Evolutionary conservation across 2,113 vertebrate species (phyloP).

Genomic region (Microcebus tavaratra): DNA sequence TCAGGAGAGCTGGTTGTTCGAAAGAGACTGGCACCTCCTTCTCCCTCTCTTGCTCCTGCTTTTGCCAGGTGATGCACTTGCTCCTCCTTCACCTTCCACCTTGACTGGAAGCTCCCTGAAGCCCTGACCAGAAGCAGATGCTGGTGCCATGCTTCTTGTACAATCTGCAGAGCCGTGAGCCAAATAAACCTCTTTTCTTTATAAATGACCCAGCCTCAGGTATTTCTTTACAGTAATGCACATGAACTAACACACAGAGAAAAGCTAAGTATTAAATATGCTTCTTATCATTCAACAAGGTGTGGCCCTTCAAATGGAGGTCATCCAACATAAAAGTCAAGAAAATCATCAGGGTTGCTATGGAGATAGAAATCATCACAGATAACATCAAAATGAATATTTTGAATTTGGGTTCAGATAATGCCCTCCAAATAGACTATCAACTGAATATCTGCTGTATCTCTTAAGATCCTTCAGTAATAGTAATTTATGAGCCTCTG

Average conservation of each 20-base stretch:
- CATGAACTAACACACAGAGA: not conserved
- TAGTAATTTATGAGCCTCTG: not conserved
- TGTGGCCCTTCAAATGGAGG: not conserved
- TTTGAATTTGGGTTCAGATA: not conserved
- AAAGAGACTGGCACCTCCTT: too few relatives aligned
- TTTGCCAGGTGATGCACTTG: too few relatives aligned
- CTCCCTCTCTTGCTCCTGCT: too few relatives aligned
- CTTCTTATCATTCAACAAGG: constrained; percentile 11
- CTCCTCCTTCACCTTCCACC: too few relatives aligned
- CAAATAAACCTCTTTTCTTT: too few relatives aligned
- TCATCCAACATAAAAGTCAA: not conserved
- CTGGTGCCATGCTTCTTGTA: too few relatives aligned
- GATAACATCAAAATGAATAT: not conserved
- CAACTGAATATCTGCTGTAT: not conserved
- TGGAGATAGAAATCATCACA: constrained; percentile 17
- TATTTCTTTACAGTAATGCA: too few relatives aligned
- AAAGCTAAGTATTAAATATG: not conserved
- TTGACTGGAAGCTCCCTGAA: too few relatives aligned
- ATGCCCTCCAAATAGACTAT: not conserved
- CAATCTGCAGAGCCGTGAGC: too few relatives aligned
- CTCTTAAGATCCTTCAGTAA: not conserved
- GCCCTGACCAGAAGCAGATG: too few relatives aligned
- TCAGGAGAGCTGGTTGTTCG: too few relatives aligned
- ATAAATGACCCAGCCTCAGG: too few relatives aligned
- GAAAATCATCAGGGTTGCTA: not conserved